Base-by-base conservation (phyloP, 1,140 invertebrate genomes). In the Atta cephalotes region DNA sequence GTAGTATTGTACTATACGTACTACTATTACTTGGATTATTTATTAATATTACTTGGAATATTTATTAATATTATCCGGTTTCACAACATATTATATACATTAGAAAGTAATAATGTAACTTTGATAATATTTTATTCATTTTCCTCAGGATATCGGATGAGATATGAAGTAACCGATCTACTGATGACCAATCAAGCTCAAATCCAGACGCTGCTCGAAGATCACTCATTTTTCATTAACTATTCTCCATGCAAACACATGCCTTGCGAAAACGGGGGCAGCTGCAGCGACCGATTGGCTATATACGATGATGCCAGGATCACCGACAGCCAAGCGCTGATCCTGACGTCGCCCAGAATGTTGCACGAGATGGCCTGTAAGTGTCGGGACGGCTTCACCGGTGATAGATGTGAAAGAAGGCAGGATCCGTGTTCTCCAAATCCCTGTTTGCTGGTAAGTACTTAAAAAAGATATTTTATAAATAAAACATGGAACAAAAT, bases 351-450 rank as follows among this genome's bases (percentile, higher is more conserved):
- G 0, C 98, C 98, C 0, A 95, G 96, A 56, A 96, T 99, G 0
- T 94, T 96, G 7, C 97, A 98, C 91, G 97, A 98, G 88, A 97
- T 97, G 92, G 96, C 94, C 0, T 99, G 98, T 92, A 96, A 96
- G 80, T 99, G 98, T 93, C 96, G 96, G 0, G 97, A 97, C 88
- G 97, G 98, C 82, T 98, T 98, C 93, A 97, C 97, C 35, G 97
- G 98, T 9, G 95, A 95, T 31, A 96, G 96, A 72, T 99, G 98
- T 94, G 97, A 98, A 88, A 97, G 97, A 88, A 96, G 97, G 18
- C 97, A 98, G 94, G 98, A 99, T 95, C 98, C 98, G 0, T 99
- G 98, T 93, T 96, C 97, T n/a, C 98, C 98, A 1, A 98, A 98
- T 95, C 98, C 98, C 12, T 99, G 98, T 93, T 96, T 97, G 85